Percentiles rank a stretch among this genome's conserved stretches.
Conservation (phyloP, 2,888 invertebrate genomes). For the Pimpla rufipes region DNA sequence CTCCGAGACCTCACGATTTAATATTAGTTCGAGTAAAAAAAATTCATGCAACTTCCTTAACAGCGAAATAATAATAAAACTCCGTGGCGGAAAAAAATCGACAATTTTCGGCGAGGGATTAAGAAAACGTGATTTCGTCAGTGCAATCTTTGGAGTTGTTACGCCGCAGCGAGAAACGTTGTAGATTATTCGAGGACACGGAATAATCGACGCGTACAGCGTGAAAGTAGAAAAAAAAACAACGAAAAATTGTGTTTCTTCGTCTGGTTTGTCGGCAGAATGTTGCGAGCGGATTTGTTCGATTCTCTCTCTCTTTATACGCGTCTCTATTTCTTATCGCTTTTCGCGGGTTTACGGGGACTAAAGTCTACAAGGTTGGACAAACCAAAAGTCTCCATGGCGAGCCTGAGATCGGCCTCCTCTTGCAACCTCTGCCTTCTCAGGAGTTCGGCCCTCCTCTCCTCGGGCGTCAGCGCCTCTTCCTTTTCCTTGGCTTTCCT, state of each 20-base stretch:
- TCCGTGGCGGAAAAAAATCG: not conserved
- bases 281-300: conserved; percentile 34
- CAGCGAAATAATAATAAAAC: not conserved
- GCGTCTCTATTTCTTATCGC: conserved; percentile 80
- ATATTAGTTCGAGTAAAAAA: not conserved
- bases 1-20: not conserved
- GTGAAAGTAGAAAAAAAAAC: not conserved
- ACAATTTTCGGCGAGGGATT: conserved; percentile 7
- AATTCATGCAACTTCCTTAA: conserved; percentile 9
- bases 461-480: conserved; percentile 91
- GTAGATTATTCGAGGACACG: conserved; percentile 8
- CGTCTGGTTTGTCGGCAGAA: conserved; percentile 10
- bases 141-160: conserved; percentile 5
- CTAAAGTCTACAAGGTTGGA: conserved; percentile 85
- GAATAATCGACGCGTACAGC: conserved; percentile 14
- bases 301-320: not conserved
- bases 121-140: not conserved
- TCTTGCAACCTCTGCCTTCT: conserved; percentile 93
- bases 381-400: conserved; percentile 94
- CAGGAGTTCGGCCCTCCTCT: conserved; percentile 91
- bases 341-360: conserved; percentile 82
- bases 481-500: conserved; percentile 88
- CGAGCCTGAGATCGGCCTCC: conserved; percentile 94
- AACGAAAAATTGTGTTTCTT: not conserved
- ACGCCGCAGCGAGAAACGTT: conserved; percentile 7